phyloP scores from a whole-genome alignment of 2,797 vertebrate genomes.

The Falco naumanni region DNA sequence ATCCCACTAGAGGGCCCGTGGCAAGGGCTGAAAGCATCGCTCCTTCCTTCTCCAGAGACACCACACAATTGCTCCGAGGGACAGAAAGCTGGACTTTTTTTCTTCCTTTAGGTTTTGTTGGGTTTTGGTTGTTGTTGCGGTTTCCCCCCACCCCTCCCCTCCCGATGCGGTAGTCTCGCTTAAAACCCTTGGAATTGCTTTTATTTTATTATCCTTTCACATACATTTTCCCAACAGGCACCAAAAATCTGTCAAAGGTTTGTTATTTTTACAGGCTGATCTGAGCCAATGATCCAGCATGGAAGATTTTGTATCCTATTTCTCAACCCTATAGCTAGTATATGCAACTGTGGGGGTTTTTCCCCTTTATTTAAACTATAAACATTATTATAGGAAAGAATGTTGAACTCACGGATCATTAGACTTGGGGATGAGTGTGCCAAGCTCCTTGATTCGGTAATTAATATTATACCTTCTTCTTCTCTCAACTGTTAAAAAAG shows the following conservation, averaged over 20 bases:
- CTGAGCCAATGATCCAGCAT: neutral
- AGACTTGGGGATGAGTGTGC: slow-evolving; percentile 97
- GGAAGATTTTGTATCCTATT: neutral
- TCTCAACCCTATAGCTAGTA: neutral
- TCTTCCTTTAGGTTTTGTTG: neutral
- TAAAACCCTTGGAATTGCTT: neutral
- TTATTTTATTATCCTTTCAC: neutral
- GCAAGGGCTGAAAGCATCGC: neutral
- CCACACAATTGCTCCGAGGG: neutral
- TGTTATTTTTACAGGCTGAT: neutral
- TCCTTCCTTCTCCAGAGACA: neutral
- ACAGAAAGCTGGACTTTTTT: neutral
- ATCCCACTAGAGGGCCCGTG: slow-evolving; percentile 51
- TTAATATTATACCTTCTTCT: slow-evolving; percentile 98
- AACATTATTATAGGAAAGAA: slow-evolving; percentile 67
- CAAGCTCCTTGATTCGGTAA: slow-evolving; percentile 98
- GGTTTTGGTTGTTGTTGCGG: too few relatives aligned
- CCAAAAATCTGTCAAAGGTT: neutral
- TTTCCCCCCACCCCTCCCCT: too few relatives aligned
- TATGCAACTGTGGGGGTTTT: neutral
- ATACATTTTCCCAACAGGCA: neutral
- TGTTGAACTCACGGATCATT: slow-evolving; percentile 95
- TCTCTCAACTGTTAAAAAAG: slow-evolving; percentile 91
- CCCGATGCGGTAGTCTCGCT: neutral
- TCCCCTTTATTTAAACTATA: slow-evolving; percentile 15